Conservation (phyloP, 2,888 invertebrate genomes). For the Ichneumoninae sp. region DNA sequence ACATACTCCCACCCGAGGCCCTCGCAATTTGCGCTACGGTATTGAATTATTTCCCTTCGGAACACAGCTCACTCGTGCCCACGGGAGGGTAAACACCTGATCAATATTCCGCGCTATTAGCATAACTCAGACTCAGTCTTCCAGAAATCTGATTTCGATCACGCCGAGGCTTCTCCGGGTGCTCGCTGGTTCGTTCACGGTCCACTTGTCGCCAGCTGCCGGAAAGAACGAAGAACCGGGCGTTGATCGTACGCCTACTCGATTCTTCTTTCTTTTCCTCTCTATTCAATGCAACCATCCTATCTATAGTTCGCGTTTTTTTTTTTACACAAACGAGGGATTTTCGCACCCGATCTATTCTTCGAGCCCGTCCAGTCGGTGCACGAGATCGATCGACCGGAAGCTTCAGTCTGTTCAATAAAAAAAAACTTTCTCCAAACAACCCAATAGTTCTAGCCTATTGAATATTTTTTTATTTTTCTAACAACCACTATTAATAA, state of each 20-base stretch:
- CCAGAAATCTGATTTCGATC: conserved; percentile 76
- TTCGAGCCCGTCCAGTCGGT: conserved; percentile 32
- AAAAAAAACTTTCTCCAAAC: background rate
- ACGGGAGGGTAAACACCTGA: conserved; percentile 71
- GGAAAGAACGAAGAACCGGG: conserved; percentile 57
- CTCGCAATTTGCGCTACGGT: conserved; percentile 18
- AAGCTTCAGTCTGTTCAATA: conserved; percentile 51
- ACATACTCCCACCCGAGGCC: background rate
- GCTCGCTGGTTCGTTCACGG: conserved; percentile 69
- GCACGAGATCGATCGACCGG: conserved; percentile 62
- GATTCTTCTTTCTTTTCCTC: conserved; percentile 53
- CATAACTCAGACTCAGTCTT: conserved; percentile 77
- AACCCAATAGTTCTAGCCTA: background rate
- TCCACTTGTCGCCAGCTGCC: conserved; percentile 77
- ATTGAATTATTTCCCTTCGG: conserved; percentile 48
- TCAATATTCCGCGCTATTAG: conserved; percentile 77
- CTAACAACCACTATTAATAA: background rate
- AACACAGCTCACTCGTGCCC: conserved; percentile 6
- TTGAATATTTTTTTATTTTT: background rate
- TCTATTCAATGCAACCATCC: conserved; percentile 26
- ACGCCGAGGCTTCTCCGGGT: conserved; percentile 11
- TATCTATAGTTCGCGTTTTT: conserved; percentile 37
- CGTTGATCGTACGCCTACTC: conserved; percentile 34
- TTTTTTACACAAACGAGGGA: conserved; percentile 70
- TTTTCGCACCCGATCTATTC: conserved; percentile 75